These are phyloP conservation scores for Mactromeris polynyma DNA, from an alignment of 2,888 invertebrate genomes.

Conservation along the genomic window DNA sequence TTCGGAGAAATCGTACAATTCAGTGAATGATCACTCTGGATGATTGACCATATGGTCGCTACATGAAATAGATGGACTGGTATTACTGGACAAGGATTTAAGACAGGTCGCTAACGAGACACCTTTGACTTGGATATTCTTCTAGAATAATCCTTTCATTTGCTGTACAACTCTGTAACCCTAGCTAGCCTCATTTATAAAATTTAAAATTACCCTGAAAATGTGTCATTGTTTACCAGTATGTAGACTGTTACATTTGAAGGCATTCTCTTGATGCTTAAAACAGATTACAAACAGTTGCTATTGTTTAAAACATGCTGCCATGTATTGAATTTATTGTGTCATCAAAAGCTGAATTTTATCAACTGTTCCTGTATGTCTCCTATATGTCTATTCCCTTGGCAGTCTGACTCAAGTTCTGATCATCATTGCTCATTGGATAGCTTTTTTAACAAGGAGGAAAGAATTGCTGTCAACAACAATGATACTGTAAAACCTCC, in stretches of 20 bases:
- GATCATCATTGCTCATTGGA: no score
- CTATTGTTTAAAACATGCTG: no score
- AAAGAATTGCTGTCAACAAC: no score
- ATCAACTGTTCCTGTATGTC: no score
- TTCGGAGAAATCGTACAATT: neutral
- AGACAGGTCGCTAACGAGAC: neutral
- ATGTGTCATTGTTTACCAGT: neutral
- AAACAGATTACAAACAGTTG: no score
- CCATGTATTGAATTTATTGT: no score
- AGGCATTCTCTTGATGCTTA: neutral
- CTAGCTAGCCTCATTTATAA: neutral
- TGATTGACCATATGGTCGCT: constrained; percentile 38
- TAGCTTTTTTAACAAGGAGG: no score
- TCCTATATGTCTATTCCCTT: no score
- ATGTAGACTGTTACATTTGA: constrained; percentile 11
- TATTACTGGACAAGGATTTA: neutral
- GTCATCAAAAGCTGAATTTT: no score
- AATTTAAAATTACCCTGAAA: neutral
- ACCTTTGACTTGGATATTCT: neutral
- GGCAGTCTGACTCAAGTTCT: no score
- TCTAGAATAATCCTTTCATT: neutral
- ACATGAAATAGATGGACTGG: constrained; percentile 3
- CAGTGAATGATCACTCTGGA: neutral
- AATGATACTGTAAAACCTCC: no score
- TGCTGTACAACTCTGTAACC: neutral